phyloP scores from a whole-genome alignment of 2,888 invertebrate genomes.

The Cataglyphis albicans region DNA sequence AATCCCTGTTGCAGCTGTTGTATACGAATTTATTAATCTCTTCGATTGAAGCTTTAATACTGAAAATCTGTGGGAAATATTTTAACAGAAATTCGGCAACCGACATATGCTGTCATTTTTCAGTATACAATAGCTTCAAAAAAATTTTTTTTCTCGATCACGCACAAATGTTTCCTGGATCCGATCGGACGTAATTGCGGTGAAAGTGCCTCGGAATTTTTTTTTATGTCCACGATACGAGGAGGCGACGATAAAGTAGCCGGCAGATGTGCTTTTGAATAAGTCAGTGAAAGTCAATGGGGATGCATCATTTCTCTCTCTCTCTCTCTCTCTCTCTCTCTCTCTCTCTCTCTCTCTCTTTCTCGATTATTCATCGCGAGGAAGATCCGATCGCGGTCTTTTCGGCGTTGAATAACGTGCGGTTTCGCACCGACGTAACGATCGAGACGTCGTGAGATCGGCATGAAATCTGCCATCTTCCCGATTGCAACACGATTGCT shows the following conservation, averaged over 20 bases:
- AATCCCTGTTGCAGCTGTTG: constrained; percentile 20
- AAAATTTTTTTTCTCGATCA: constrained; percentile 37
- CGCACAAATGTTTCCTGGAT: constrained; percentile 72
- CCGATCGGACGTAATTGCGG: constrained; percentile 76
- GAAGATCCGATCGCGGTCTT: constrained; percentile 47
- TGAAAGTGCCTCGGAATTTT: constrained; percentile 82
- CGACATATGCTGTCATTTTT: constrained; percentile 14
- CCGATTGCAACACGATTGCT: constrained; percentile 25
- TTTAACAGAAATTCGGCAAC: constrained; percentile 1
- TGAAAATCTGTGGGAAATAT: constrained; percentile 30
- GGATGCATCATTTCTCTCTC: constrained; percentile 28
- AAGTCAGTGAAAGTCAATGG: constrained; percentile 81
- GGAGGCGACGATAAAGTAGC: constrained; percentile 64
- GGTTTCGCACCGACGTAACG: constrained; percentile 47
- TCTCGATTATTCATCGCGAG: constrained; percentile 44
- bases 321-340: background rate
- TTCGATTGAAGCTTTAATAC: constrained; percentile 6
- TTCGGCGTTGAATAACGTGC: constrained; percentile 68
- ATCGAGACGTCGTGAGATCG: constrained; percentile 6
- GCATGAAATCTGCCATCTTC: constrained; percentile 27
- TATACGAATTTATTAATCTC: constrained; percentile 29
- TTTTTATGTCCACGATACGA: constrained; percentile 63
- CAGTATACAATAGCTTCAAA: background rate
- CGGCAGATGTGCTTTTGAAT: constrained; percentile 77
- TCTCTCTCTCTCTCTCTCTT: background rate